Base-by-base conservation (phyloP, 30 jellyfish, hydroid and myxozoan species). In the Chrysaora quinquecirrha region DNA sequence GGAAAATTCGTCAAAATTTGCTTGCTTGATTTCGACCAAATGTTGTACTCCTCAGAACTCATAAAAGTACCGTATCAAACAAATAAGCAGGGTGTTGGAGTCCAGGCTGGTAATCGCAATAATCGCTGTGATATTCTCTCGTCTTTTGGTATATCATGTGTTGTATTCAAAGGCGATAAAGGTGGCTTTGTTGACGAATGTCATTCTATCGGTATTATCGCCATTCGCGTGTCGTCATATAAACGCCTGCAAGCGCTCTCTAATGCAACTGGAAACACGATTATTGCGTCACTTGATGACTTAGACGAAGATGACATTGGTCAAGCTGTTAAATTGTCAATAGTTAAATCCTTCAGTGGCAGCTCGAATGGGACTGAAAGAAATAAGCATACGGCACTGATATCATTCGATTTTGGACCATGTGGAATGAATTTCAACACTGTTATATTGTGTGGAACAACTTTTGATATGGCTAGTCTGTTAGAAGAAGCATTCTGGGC, bases 91-190 rank as follows among this genome's bases (percentile, higher is more conserved):
- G 34, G 38, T 14, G 14, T 0, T 34, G 30, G 34, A 22, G n/a
- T n/a, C n/a, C n/a, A n/a, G n/a, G n/a, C n/a, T n/a, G n/a, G n/a
- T n/a, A n/a, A n/a, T n/a, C n/a, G n/a, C n/a, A n/a, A n/a, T n/a
- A n/a, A n/a, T n/a, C n/a, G n/a, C n/a, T n/a, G n/a, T n/a, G 20
- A 28, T 14, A 49, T 35, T n/a, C 66, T 80, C 32, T 47, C 24
- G 14, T 78, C 24, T 7, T 32, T 80, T 1, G 64, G 60, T n/a
- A 29, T 80, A 10, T 80, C 83, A 20, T 65, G 83, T 34, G 50
- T 80, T 14, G 21, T 80, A 14, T 80, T 46, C 83, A 66, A 62
- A 46, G 90, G 90, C 21, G 90, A 80, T 10, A n/a, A 31, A n/a
- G 27, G 21, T 19, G 23, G 34, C 0, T 48, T 80, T 49, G 14